Percentiles rank a stretch among this genome's conserved stretches.
Conservation (phyloP, 2,797 vertebrate genomes). For the Psittacula derbiana region DNA sequence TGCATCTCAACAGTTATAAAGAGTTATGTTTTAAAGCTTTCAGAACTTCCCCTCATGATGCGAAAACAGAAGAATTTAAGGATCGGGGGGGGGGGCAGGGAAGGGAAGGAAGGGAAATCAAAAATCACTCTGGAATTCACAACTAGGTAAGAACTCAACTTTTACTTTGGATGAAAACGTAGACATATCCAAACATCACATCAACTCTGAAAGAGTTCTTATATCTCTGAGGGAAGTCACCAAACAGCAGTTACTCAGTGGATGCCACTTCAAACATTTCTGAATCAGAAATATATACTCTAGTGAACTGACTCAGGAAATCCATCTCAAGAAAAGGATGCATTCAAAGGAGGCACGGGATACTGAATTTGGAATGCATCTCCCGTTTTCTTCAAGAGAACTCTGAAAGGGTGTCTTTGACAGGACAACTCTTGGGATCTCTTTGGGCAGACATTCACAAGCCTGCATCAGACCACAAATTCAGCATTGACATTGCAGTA, state of each 20-base stretch:
- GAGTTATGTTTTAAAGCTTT: background rate
- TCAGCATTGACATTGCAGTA: accelerated
- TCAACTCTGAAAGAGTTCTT: background rate
- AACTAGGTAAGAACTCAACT: background rate
- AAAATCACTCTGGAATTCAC: background rate
- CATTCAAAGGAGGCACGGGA: background rate
- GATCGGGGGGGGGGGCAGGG: background rate
- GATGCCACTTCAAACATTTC: background rate
- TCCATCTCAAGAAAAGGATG: background rate
- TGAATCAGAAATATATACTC: background rate
- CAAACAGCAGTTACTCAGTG: background rate
- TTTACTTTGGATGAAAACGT: background rate
- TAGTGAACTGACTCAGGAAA: background rate
- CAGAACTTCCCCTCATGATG: background rate
- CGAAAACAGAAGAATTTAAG: background rate
- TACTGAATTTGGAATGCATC: background rate
- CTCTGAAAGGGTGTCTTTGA: background rate
- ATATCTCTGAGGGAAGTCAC: background rate
- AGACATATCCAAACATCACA: background rate
- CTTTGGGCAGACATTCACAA: background rate
- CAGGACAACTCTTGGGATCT: background rate
- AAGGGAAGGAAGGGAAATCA: background rate
- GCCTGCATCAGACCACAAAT: background rate
- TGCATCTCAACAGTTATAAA: background rate
- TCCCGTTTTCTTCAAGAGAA: background rate